Percentiles rank a stretch among this genome's conserved stretches.
These are phyloP conservation scores for Otus sunia DNA, from an alignment of 2,113 vertebrate species.

Conservation along the genomic window DNA sequence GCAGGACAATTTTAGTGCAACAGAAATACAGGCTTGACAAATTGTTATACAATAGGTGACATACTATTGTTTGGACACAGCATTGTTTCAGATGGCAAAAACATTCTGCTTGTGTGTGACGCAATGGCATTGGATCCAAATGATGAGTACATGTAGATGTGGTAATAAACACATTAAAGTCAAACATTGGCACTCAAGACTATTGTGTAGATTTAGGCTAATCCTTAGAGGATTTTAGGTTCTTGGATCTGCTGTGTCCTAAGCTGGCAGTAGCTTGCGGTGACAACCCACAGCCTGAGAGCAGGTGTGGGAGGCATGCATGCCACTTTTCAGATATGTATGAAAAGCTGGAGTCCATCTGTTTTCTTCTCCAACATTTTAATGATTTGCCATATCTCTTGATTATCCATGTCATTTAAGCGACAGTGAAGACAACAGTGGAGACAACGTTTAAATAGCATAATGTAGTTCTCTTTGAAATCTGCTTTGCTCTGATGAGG, in stretches of 20 bases:
- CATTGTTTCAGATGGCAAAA: not conserved
- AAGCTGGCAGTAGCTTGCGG: not conserved
- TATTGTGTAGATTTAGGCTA: not conserved
- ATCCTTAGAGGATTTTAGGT: not conserved
- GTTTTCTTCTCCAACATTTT: not conserved
- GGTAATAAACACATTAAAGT: not conserved
- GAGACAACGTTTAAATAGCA: not conserved
- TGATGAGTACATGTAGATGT: not conserved
- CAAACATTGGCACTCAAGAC: not conserved
- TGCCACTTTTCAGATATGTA: not conserved
- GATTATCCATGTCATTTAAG: not conserved
- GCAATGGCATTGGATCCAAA: not conserved
- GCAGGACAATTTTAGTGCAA: not conserved
- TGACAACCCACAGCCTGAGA: not conserved
- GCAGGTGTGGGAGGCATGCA: not conserved
- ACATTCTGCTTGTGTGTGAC: not conserved
- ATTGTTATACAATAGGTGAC: not conserved
- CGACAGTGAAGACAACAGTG: not conserved
- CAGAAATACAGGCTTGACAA: not conserved
- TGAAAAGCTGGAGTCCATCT: not conserved
- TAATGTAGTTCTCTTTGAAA: not conserved
- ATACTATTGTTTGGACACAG: not conserved
- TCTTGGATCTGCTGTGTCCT: not conserved
- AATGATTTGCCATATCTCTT: not conserved
- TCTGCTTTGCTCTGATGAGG: not conserved